Conservation (phyloP, 2,113 vertebrate genomes). For the Sardina pilchardus region DNA sequence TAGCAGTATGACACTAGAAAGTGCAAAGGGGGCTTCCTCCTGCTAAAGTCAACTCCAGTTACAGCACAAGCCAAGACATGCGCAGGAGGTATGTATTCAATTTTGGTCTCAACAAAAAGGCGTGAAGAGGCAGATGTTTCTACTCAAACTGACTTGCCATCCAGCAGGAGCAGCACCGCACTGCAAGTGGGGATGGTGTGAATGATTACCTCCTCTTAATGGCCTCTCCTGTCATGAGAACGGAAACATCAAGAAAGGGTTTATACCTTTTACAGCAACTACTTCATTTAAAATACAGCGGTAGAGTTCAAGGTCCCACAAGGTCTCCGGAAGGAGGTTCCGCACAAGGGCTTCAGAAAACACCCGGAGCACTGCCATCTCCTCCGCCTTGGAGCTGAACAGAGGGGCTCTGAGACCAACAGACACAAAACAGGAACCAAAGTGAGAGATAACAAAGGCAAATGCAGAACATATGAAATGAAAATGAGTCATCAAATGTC, state of each 20-base stretch:
- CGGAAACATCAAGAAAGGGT: background rate
- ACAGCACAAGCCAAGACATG: background rate
- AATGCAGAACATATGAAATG: background rate
- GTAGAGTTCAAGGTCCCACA: conserved; percentile 64
- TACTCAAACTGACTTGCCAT: background rate
- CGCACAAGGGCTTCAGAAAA: conserved; percentile 67
- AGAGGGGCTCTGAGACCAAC: conserved; percentile 54
- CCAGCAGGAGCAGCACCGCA: background rate
- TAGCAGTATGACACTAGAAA: background rate
- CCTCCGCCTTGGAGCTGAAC: conserved; percentile 64
- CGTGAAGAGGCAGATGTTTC: background rate
- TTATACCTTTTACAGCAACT: conserved; percentile 69
- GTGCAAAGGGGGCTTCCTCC: background rate
- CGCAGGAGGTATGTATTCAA: background rate
- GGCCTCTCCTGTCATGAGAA: background rate
- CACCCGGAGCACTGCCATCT: conserved; percentile 64
- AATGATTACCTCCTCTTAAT: background rate
- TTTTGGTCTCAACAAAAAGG: background rate
- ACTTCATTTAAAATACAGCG: conserved; percentile 72
- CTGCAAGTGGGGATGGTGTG: background rate
- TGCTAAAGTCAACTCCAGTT: background rate
- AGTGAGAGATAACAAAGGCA: background rate
- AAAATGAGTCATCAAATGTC: background rate
- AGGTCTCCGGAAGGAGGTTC: conserved; percentile 67
- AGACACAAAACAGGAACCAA: background rate